Base-by-base conservation (phyloP, 2,113 vertebrate genomes). In the Picathartes gymnocephalus region DNA sequence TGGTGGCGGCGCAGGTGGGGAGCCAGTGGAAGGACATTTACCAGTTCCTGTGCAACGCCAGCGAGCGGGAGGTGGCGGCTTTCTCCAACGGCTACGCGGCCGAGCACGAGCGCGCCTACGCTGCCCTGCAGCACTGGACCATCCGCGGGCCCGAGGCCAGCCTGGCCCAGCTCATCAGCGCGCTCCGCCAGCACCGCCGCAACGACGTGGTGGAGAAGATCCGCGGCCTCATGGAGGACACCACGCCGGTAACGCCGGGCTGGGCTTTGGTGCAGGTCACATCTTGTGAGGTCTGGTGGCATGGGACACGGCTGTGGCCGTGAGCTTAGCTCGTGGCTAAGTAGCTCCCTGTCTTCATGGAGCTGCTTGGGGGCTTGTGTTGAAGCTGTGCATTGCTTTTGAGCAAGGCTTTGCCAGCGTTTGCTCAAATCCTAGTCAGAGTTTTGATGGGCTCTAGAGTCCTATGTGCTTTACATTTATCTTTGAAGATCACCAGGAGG, bases 131-230 rank as follows among this genome's bases (percentile, higher is more conserved):
- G 97, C 99, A 99, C 97, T 99, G 99, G 99, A 99, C 99, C 91
- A 98, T 99, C 94, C 98, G 99, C 2, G 99, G 99, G 74, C 97
- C 98, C 0, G 99, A 99, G 81, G 99, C 99, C 97, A 99, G 99
- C 97, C 98, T 99, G n/a, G 99, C 99, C 44, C 99, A 99, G 96
- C 97, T 99, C 65, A 99, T 99, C 96, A 99, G 98, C 0, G 99
- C 98, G 30, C 98, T 99, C 27, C 99, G 99, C 62, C 98, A 99
- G 76, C 99, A 99, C 90, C 98, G 99, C 10, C 98, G 99, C 93
- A 99, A 98, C 1, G 99, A 99, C 1, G 99, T 99, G 18, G 99
- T 99, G 89, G 99, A 99, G 97, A 99, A 99, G 97, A 99, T 99
- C 79, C 98, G 99, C 6, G 98, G 98, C 18, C 97, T 99, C 86